Evolutionary conservation across 2,888 invertebrate genomes (phyloP), one percentile per base, ranked within the genome.

Genomic region (Encarsia formosa): DNA sequence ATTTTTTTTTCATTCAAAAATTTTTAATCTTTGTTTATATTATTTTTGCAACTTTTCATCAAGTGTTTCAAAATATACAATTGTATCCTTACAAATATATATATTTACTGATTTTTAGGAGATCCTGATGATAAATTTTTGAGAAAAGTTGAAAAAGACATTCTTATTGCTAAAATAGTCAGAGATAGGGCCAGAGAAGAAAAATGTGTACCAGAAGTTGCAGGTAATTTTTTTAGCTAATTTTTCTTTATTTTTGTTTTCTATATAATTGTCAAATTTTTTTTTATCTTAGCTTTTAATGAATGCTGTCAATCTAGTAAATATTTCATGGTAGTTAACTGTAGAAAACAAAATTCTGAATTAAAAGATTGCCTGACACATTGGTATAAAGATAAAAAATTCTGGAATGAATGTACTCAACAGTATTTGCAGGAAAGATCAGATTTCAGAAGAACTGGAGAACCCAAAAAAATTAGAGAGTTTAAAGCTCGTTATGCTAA

Each of bases 101-200:
- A 26, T 44, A 5, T 22, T 22, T 20, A n/a, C 35, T 52, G 15
- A 73, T 35, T 16, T 76, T 48, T 67, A 90, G 92, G 92, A 55
- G 91, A 95, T 76, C 94, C 94, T 2, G 77, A 88, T 61, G 95
- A 96, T 71, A 80, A 69, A 65, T 77, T 78, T n/a, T 74, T 98
- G 45, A 80, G 97, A 62, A 91, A 84, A 78, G 91, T 96, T 3
- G 98, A 98, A 76, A 76, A 75, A 18, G 91, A 95, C 68, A 85
- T 97, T 16, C 70, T 95, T 59, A 88, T 98, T 69, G 91, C 95
- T 0, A 89, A 93, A 74, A 82, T 88, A 65, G 87, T 97, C 79
- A 81, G 95, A 60, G 89, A 91, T 20, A 85, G 83, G 63, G 88
- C 93, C 1, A 88, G 84, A 70, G 69, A 66, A 13, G 87, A 88